Evolutionary conservation across 2,113 vertebrate species (phyloP).

Genomic region (Callithrix jacchus): DNA sequence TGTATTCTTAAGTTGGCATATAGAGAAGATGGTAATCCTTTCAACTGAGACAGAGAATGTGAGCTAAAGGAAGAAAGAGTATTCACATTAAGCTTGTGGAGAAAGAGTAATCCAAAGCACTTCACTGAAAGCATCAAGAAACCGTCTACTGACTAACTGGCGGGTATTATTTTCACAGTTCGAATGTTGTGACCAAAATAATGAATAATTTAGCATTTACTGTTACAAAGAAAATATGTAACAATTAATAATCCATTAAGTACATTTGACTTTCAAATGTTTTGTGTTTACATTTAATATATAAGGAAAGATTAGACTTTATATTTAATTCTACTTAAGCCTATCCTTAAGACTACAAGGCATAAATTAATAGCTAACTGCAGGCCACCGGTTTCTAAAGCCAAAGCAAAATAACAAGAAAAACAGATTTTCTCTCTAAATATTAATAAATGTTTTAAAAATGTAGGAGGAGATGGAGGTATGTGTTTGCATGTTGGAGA

Average conservation of each 20-base stretch:
- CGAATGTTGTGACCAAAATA: not conserved
- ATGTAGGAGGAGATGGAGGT: not conserved
- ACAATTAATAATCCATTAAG: not conserved
- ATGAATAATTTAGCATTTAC: not conserved
- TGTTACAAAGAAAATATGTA: not conserved
- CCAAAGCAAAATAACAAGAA: not conserved
- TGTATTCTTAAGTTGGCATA: not conserved
- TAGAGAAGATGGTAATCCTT: not conserved
- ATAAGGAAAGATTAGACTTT: not conserved
- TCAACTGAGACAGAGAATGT: not conserved
- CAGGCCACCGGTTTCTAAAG: not conserved
- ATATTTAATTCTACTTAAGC: not conserved
- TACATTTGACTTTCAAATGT: not conserved
- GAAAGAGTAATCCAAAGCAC: not conserved
- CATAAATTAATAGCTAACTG: not conserved
- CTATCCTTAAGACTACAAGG: not conserved
- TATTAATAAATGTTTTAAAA: not conserved
- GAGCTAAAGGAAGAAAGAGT: rapidly evolving
- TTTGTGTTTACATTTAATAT: not conserved
- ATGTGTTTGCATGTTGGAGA: not conserved
- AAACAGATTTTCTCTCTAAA: not conserved
- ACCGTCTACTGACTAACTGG: rapidly evolving
- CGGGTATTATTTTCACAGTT: not conserved
- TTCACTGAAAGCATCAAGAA: not conserved
- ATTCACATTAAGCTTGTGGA: not conserved